A percentile compares a stretch with the other conserved stretches of the same genome.
These are phyloP conservation scores for Frankliniella fusca DNA, from an alignment of 2,888 invertebrate species.

Conservation along the genomic window DNA sequence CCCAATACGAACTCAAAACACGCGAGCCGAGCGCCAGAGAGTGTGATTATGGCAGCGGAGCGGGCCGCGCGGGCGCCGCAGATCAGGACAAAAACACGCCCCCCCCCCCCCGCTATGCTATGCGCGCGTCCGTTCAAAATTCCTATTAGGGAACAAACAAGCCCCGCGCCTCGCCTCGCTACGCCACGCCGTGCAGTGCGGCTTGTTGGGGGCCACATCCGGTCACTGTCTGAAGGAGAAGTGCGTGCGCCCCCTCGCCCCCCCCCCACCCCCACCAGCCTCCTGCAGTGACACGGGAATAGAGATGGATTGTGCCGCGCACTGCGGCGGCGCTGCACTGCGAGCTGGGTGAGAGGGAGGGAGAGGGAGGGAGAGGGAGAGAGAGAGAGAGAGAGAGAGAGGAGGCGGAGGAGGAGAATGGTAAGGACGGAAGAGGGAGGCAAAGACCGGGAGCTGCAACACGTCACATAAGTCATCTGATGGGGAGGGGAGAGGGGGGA, in stretches of 20 bases:
- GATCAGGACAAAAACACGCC: too few species aligned
- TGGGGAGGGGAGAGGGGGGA: neutral
- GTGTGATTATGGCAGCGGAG: too few species aligned
- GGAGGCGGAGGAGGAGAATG: too few species aligned
- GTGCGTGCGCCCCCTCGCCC: neutral
- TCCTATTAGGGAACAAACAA: too few species aligned
- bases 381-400: too few species aligned
- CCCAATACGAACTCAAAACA: too few species aligned
- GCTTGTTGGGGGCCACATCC: neutral
- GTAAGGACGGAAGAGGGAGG: neutral
- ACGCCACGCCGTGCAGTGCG: too few species aligned
- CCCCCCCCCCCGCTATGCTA: too few species aligned
- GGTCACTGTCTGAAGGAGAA: neutral
- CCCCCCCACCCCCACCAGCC: neutral
- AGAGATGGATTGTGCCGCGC: slow-evolving; percentile 23
- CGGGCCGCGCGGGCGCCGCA: too few species aligned
- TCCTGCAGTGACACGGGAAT: slow-evolving; percentile 10
- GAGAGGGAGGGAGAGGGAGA: neutral
- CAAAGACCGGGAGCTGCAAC: slow-evolving; percentile 15
- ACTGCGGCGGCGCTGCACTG: neutral
- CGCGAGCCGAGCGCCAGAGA: too few species aligned
- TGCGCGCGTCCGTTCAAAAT: too few species aligned
- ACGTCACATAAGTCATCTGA: slow-evolving; percentile 20
- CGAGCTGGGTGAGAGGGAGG: neutral
- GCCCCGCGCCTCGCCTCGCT: too few species aligned